Evolutionary conservation across 2,888 invertebrate genomes (phyloP).

Genomic region (Nasonia oneida): DNA sequence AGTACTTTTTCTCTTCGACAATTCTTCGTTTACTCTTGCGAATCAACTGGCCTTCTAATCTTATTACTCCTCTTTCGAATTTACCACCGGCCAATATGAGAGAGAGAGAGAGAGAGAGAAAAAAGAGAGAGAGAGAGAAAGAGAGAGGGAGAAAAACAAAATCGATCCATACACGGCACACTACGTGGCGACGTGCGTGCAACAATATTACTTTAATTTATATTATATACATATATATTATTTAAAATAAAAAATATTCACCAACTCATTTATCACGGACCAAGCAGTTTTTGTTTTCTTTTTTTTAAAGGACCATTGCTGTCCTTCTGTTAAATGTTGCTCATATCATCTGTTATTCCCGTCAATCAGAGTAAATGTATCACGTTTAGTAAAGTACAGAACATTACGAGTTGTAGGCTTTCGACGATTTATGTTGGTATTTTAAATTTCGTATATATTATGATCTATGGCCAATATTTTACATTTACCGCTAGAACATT

Average conservation of each 20-base stretch:
- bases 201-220: too few relatives aligned
- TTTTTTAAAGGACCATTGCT: background rate
- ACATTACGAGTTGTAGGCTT: too few relatives aligned
- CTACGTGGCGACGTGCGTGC: too few relatives aligned
- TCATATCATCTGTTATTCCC: background rate
- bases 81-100: too few relatives aligned
- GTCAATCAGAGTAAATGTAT: background rate
- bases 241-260: slow-evolving; percentile 71
- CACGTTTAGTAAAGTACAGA: background rate
- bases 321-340: slow-evolving; percentile 1
- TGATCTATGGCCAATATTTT: too few relatives aligned
- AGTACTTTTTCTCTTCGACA: background rate
- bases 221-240: slow-evolving; percentile 68
- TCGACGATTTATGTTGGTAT: too few relatives aligned
- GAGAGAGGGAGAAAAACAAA: too few relatives aligned
- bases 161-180: too few relatives aligned
- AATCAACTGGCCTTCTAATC: too few relatives aligned
- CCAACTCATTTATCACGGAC: slow-evolving; percentile 66
- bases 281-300: slow-evolving; percentile 26
- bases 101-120: slow-evolving; percentile 51
- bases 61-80: too few relatives aligned
- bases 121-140: slow-evolving; percentile 49
- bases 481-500: background rate
- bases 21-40: too few relatives aligned
- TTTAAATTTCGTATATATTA: too few relatives aligned